Conservation (phyloP, 1,140 invertebrate genomes). For the Rhopalosiphum maidis region DNA sequence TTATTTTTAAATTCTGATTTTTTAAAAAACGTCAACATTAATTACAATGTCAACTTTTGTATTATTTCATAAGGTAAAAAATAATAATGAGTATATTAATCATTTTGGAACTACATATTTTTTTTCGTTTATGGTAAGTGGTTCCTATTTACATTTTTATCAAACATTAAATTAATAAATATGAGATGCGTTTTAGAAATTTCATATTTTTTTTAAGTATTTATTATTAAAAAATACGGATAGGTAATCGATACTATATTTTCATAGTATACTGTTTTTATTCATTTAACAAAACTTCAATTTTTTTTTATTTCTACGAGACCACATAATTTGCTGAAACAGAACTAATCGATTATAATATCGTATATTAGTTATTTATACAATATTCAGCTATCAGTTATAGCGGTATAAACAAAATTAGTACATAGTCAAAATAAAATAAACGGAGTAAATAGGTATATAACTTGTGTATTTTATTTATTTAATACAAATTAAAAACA, state of each 20-base stretch:
- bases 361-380: neutral
- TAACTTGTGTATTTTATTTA: neutral
- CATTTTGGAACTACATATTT: too few relatives aligned
- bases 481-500: neutral
- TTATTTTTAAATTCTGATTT: neutral
- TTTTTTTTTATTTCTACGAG: neutral
- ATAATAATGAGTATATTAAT: neutral
- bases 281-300: neutral
- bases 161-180: neutral
- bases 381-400: neutral
- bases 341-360: neutral
- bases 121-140: too few relatives aligned
- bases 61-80: neutral
- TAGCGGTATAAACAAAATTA: neutral
- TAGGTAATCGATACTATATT: too few relatives aligned
- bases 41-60: neutral
- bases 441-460: neutral
- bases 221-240: neutral
- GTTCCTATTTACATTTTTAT: neutral
- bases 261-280: neutral
- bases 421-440: neutral
- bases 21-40: neutral
- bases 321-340: neutral
- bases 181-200: neutral
- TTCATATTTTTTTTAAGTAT: neutral